Conservation (phyloP, 2,888 invertebrate genomes). For the Branchellion lobata region DNA sequence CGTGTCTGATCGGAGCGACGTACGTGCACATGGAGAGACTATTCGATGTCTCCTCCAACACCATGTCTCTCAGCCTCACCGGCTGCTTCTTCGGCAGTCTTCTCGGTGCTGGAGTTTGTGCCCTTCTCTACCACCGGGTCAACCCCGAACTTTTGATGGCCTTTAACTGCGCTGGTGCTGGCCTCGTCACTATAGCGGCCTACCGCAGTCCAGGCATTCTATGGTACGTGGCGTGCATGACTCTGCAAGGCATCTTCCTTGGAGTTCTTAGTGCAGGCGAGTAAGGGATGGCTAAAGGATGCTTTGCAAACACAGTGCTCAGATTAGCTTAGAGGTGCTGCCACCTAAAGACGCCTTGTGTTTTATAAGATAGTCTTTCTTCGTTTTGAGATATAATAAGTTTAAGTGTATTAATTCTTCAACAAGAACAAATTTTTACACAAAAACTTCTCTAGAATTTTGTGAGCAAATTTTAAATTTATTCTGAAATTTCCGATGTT, state of each 20-base stretch:
- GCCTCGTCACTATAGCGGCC: neutral
- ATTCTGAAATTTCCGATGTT: too few species aligned
- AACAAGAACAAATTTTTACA: too few species aligned
- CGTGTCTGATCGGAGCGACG: conserved; percentile 44
- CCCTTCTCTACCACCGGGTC: conserved; percentile 38
- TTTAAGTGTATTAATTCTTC: too few species aligned
- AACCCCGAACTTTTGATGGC: conserved; percentile 44
- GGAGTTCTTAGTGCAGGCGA: conserved; percentile 44
- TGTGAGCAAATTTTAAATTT: too few species aligned
- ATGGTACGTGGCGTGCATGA: conserved; percentile 35
- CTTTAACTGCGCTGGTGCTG: neutral
- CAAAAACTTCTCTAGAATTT: too few species aligned
- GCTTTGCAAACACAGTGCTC: too few species aligned
- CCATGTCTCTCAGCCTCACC: conserved; percentile 37
- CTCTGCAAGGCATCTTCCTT: conserved; percentile 28
- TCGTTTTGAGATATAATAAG: too few species aligned
- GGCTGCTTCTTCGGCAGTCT: conserved; percentile 37
- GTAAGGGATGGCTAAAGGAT: too few species aligned
- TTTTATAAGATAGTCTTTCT: too few species aligned
- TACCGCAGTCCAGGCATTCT: neutral
- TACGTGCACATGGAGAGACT: conserved; percentile 46
- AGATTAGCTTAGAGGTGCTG: too few species aligned
- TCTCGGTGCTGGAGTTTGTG: conserved; percentile 44
- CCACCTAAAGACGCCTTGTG: too few species aligned
- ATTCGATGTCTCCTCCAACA: conserved; percentile 30